Evolutionary conservation across 2,888 invertebrate species (phyloP).

Genomic region (Noctua pronuba): DNA sequence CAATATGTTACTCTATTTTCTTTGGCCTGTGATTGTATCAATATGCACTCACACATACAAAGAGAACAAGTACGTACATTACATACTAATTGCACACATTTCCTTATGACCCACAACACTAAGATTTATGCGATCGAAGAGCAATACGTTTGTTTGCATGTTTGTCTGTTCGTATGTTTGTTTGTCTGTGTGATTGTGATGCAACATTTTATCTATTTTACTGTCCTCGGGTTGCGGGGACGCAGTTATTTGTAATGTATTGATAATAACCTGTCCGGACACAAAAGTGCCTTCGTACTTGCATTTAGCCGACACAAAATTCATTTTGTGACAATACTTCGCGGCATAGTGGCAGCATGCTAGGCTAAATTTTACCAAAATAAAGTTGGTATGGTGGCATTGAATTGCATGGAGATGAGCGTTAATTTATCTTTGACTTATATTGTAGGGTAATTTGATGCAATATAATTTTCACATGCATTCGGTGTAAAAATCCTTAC

Average conservation of each 20-base stretch:
- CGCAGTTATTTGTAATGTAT: conserved; percentile 50
- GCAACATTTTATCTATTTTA: conserved; percentile 54
- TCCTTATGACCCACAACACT: conserved; percentile 49
- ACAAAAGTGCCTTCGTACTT: conserved; percentile 24
- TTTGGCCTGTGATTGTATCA: not conserved
- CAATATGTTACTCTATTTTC: not conserved
- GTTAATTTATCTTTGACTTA: not conserved
- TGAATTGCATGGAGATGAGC: not conserved
- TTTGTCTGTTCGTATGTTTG: not conserved
- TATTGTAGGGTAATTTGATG: not conserved
- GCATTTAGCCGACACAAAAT: conserved; percentile 14
- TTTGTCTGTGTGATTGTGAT: conserved; percentile 24
- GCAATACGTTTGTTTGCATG: conserved; percentile 15
- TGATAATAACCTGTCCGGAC: conserved; percentile 49
- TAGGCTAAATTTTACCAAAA: not conserved
- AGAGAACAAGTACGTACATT: conserved; percentile 3
- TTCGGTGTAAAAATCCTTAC: too few relatives aligned
- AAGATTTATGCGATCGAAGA: conserved; percentile 64
- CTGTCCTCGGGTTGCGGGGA: conserved; percentile 33
- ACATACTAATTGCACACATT: conserved; percentile 33
- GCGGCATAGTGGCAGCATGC: not conserved
- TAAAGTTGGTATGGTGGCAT: not conserved
- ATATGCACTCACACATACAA: conserved; percentile 13
- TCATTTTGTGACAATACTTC: not conserved
- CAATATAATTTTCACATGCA: not conserved